Base-by-base conservation (phyloP, 2,888 invertebrate genomes). In the Diaprepes abbreviatus region DNA sequence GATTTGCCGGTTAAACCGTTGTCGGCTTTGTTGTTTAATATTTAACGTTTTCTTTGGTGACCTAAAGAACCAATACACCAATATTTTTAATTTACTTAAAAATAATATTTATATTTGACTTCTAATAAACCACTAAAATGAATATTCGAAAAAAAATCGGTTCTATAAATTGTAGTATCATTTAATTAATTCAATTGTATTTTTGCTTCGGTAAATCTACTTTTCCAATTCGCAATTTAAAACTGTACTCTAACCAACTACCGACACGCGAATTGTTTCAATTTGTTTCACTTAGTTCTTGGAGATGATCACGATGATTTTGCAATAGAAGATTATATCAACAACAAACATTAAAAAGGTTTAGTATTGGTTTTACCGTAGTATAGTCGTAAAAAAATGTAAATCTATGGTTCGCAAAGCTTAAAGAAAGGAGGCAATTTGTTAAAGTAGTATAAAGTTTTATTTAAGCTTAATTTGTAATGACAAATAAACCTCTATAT, bases 171-270 rank as follows among this genome's bases (percentile, higher is more conserved):
- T 16, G 14, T 28, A 50, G 12, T 50, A 14, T 24, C 14, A 10
- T 50, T 28, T 14, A 50, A 28, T 50, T 28, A 28, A 21, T 14
- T 50, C 6, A 9, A 3, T 50, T 50, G 28, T 14, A 28, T 28
- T 28, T 14, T 28, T 28, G 28, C 21, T 50, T 24, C 12, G 19
- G 12, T 24, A 45, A 45, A 45, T 24, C 12, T n/a, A 45, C 45
- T 45, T 50, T 14, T 14, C 48, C 28, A 28, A 16, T 28, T 21
- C 48, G 7, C 48, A 12, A 50, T 14, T 28, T 50, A 28, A 28
- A 50, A 50, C 48, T 28, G 48, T 50, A 50, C 48, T 50, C 28
- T 50, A 28, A 21, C 48, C 5, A 50, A 50, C 5, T 48, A 48
- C 28, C 28, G 28, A 50, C 28, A 50, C 12, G 48, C 48, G 12